Evolutionary conservation across 1,140 invertebrate species (phyloP), one percentile per base, ranked within the genome.

Genomic region (Prorops nasuta): DNA sequence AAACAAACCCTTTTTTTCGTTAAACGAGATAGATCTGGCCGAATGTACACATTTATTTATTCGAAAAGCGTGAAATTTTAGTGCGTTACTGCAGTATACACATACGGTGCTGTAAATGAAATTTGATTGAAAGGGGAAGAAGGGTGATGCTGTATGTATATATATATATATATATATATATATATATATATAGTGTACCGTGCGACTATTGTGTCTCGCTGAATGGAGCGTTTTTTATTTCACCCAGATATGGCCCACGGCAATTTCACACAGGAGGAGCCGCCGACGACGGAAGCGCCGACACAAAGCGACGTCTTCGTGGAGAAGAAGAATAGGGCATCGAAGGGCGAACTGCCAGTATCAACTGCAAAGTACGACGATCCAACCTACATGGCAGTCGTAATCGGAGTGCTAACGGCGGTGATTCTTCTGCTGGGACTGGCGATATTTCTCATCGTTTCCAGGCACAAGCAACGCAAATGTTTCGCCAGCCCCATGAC

Each of bases 351-450:
- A 37, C 77, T 81, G 51, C 83, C 84, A 24, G 81, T 88, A 38
- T 82, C 85, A 3, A 84, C 83, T 1, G 84, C 84, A 0, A 83
- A 83, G 41, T 81, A 86, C 60, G 86, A 88, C 56, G 87, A 88
- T 52, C 84, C 88, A 6, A 80, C 86, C 1, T 88, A 89, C 74
- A 85, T 93, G 78, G 90, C 89, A 3, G 82, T 93, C 48, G 86
- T 92, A 36, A 87, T 93, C 39, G 89, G 90, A 1, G 86, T 90
- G 0, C 74, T 93, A 28, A 86, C 86, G 12, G 87, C 88, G 1
- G 83, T 92, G 12, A 89, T 92, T 37, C 80, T 92, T 22, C 67
- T 91, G 0, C 68, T 90, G 9, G 85, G 83, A 2, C 83, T 86
- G 0, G 84, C 86, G 15, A 88, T 92, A 58, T 86, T 90, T 70